Conservation (phyloP, 2,797 vertebrate species). For the Melanotaenia boesemani region DNA sequence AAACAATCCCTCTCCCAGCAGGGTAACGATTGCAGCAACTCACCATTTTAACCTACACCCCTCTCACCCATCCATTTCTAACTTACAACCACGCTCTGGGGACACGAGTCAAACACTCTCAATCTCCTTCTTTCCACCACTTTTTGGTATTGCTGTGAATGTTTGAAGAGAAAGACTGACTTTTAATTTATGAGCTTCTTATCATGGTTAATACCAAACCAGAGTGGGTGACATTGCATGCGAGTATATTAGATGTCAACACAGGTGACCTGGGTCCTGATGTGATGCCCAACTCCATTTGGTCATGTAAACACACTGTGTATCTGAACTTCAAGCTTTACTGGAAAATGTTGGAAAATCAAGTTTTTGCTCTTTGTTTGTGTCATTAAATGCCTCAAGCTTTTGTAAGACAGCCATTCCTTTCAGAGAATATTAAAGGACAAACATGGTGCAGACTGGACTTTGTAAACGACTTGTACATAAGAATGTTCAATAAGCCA, state of each 20-base stretch:
- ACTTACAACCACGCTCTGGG: conserved; percentile 22
- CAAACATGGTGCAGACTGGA: conserved; percentile 11
- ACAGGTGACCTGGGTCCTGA: conserved; percentile 16
- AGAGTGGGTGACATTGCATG: conserved; percentile 11
- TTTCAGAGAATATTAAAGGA: not conserved
- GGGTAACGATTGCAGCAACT: conserved; percentile 50
- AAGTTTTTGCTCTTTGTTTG: conserved; percentile 25
- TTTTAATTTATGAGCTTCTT: conserved; percentile 43
- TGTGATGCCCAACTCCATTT: conserved; percentile 14
- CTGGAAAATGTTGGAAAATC: conserved; percentile 21
- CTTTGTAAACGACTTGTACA: conserved; percentile 18
- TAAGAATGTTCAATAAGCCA: conserved; percentile 34
- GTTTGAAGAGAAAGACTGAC: conserved; percentile 5
- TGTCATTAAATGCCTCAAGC: conserved; percentile 3
- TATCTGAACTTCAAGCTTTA: conserved; percentile 19
- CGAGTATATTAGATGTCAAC: conserved; percentile 22
- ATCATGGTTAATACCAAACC: conserved; percentile 35
- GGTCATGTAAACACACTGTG: conserved; percentile 25
- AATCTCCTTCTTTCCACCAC: conserved; percentile 8
- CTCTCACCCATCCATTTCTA: conserved; percentile 20
- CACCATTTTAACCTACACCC: conserved; percentile 22
- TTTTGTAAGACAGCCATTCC: not conserved
- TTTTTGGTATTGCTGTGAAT: conserved; percentile 13
- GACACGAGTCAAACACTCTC: conserved; percentile 47
- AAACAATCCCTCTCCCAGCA: conserved; percentile 38